These are phyloP conservation scores for Geodia barretti DNA, from an alignment of 37 sponge, comb jelly and placozoan genomes.

Conservation along the genomic window DNA sequence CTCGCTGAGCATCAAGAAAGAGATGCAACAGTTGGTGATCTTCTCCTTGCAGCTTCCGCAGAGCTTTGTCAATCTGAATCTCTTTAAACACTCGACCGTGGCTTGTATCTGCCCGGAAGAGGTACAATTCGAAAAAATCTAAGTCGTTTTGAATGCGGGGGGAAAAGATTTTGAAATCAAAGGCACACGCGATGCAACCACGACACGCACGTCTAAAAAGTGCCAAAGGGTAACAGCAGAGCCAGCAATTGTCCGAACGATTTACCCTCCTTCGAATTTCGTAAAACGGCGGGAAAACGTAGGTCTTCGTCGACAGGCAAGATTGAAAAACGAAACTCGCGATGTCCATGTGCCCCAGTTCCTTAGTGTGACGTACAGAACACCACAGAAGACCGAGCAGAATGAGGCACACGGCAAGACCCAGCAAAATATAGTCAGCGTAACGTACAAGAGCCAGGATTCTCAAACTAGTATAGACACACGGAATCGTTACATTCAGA, in stretches of 20 bases:
- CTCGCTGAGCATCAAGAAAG: conserved; percentile 11
- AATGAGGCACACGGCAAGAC: background rate
- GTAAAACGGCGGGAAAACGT: conserved; percentile 7
- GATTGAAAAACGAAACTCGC: conserved; percentile 1
- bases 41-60: background rate
- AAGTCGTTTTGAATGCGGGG: conserved; percentile 44
- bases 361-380: conserved; percentile 18
- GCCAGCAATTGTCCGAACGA: background rate
- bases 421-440: conserved; percentile 13
- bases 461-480: conserved; percentile 16
- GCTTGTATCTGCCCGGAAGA: conserved; percentile 33
- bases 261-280: background rate
- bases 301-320: conserved; percentile 4
- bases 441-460: conserved; percentile 13
- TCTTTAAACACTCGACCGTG: conserved; percentile 47
- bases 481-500: background rate
- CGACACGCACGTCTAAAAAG: background rate
- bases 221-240: background rate
- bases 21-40: conserved; percentile 45
- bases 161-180: background rate
- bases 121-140: conserved; percentile 21
- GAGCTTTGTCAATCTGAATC: conserved; percentile 15
- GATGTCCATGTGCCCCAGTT: conserved; percentile 6
- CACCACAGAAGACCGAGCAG: conserved; percentile 28
- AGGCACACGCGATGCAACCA: background rate